These are phyloP conservation scores for Serranochromis macrocephalus DNA, from an alignment of 2,113 vertebrate genomes.

Conservation along the genomic window DNA sequence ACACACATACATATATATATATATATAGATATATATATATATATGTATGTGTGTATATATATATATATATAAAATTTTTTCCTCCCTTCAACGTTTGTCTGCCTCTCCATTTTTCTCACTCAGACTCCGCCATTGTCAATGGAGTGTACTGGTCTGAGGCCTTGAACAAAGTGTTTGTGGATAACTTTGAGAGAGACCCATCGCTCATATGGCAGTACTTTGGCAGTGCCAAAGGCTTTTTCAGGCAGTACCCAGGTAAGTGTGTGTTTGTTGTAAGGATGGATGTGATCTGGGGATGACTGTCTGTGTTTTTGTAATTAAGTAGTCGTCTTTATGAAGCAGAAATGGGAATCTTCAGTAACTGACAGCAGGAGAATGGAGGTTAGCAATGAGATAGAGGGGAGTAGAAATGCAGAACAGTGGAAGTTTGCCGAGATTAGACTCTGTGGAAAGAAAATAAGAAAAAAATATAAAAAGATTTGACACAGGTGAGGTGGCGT, in stretches of 20 bases:
- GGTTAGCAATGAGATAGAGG: not conserved
- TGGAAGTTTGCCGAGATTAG: not conserved
- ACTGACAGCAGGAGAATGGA: constrained; percentile 9
- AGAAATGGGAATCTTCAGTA: constrained; percentile 4
- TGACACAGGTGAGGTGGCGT: not conserved
- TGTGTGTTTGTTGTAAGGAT: not conserved
- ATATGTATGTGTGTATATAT: not conserved
- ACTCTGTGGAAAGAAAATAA: not conserved
- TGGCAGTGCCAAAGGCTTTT: constrained; percentile 97
- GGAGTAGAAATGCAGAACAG: not conserved
- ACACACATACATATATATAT: not conserved
- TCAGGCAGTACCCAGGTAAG: constrained; percentile 95
- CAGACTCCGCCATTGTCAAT: constrained; percentile 95
- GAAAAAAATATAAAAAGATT: not conserved
- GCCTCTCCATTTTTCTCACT: not conserved
- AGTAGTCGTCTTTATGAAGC: constrained; percentile 17
- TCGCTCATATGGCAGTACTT: constrained; percentile 99
- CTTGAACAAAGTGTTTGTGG: constrained; percentile 97
- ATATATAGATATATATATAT: not conserved
- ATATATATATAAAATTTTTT: not conserved
- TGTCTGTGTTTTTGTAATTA: constrained; percentile 35
- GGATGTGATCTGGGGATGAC: not conserved
- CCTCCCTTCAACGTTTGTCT: not conserved
- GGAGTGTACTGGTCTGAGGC: constrained; percentile 97
- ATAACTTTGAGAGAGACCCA: constrained; percentile 95